Evolutionary conservation across 2,113 vertebrate species (phyloP), one percentile per base, ranked within the genome.

Genomic region (Chaenocephalus aceratus): DNA sequence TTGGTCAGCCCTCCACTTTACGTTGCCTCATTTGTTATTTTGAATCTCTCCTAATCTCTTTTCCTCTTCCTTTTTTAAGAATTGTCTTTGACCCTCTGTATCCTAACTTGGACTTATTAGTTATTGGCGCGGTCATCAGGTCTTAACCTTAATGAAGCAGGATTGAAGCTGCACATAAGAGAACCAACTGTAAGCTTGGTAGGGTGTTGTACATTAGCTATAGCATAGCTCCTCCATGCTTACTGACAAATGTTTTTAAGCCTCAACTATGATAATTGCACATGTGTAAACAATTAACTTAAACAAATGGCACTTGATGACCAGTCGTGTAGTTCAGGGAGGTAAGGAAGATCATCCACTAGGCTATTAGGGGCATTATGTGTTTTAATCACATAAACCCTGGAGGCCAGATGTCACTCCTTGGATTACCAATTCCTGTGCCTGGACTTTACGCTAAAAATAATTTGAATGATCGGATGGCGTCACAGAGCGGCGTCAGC

Each of bases 351-450:
- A 93, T 91, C 71, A 84, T 91, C 93, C 86, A 48, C 84, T 66
- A 52, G 86, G 89, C 93, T 93, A 95, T 95, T 95, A 95, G 88
- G 89, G 93, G 86, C 91, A 21, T 21, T 21, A 21, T 21, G 21
- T 21, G 21, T 21, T 21, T 21, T 21, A 95, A 95, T 95, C 94
- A 90, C 92, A 93, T 95, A 95, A 95, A 60, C 82, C 89, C 88
- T 16, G 84, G 85, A 89, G 90, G 92, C 92, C 93, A 95, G 93
- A 95, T 95, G 94, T 93, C 94, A 92, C 91, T 93, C 89, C 90
- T 92, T 93, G 94, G 94, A 95, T 96, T 95, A 95, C 83, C 86
- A 79, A 92, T 90, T 94, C 90, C 92, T 93, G 91, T 81, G 90
- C 70, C 84, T 89, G 89, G 88, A 92, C 92, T 92, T 92, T 91